These are phyloP conservation scores for Halocaridina rubra DNA, from an alignment of 2,888 invertebrate species.

Conservation along the genomic window DNA sequence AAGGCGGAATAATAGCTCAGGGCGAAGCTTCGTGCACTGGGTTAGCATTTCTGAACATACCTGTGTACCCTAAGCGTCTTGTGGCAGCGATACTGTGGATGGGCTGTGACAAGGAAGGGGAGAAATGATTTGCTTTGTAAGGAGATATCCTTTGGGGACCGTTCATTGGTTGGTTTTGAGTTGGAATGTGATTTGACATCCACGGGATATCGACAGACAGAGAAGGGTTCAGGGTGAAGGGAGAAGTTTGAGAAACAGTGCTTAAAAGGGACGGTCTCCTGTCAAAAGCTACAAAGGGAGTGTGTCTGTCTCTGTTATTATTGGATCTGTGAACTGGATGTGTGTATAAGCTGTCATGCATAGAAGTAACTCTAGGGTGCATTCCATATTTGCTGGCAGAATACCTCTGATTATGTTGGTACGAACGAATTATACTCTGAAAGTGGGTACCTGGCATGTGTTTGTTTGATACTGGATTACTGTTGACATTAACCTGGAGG, in stretches of 20 bases:
- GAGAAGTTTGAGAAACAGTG: not conserved
- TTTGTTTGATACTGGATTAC: too few species aligned
- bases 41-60: not conserved
- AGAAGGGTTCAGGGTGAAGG: not conserved
- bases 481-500: too few species aligned
- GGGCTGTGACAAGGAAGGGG: not conserved
- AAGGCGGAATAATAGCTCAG: not conserved
- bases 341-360: not conserved
- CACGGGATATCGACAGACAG: not conserved
- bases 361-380: not conserved
- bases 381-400: not conserved
- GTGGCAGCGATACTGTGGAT: not conserved
- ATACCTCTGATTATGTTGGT: too few species aligned
- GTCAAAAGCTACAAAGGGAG: not conserved
- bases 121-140: not conserved
- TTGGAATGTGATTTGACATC: not conserved
- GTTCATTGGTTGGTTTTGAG: not conserved
- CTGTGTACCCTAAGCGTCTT: not conserved
- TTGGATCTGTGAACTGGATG: not conserved
- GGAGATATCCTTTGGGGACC: not conserved
- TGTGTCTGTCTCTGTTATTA: not conserved
- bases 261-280: not conserved
- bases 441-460: too few species aligned
- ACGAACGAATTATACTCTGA: too few species aligned
- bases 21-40: not conserved